Percentiles rank a stretch among this genome's conserved stretches.
Evolutionary conservation across 2,797 vertebrate species (phyloP).

Genomic region (Anguilla pacifica): DNA sequence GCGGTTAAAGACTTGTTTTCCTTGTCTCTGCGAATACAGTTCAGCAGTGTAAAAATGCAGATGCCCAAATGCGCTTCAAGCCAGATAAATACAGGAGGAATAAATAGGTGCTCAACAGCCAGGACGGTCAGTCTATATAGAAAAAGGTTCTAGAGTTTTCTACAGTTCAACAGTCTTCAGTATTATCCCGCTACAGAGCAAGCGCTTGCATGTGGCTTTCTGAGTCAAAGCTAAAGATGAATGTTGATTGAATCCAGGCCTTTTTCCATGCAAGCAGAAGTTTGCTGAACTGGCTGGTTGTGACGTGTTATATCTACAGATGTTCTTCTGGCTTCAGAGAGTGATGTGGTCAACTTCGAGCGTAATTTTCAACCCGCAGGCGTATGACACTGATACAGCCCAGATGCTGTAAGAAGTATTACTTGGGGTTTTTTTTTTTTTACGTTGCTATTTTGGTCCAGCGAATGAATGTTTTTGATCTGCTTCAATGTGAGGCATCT

Average conservation of each 20-base stretch:
- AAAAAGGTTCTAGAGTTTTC: too few relatives aligned
- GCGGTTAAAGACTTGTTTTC: neutral
- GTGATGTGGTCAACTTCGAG: neutral
- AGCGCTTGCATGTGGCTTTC: neutral
- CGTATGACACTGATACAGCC: neutral
- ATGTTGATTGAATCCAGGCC: conserved; percentile 44
- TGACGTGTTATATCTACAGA: neutral
- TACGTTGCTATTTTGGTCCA: conserved; percentile 52
- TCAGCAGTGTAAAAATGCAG: neutral
- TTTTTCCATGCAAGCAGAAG: neutral
- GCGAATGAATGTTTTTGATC: conserved; percentile 40
- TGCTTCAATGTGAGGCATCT: neutral
- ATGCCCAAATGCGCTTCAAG: too few relatives aligned
- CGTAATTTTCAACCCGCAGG: neutral
- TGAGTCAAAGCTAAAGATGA: neutral
- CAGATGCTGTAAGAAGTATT: conserved; percentile 67
- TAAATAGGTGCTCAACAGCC: too few relatives aligned
- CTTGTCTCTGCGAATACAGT: neutral
- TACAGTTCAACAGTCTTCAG: too few relatives aligned
- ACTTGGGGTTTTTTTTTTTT: conserved; percentile 35
- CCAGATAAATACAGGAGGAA: too few relatives aligned
- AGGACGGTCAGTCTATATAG: too few relatives aligned
- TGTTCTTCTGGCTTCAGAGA: neutral
- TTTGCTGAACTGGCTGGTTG: neutral
- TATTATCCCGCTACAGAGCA: neutral